Base-by-base conservation (phyloP, 2,797 vertebrate species). In the Lepidocolaptes lacrymiger region DNA sequence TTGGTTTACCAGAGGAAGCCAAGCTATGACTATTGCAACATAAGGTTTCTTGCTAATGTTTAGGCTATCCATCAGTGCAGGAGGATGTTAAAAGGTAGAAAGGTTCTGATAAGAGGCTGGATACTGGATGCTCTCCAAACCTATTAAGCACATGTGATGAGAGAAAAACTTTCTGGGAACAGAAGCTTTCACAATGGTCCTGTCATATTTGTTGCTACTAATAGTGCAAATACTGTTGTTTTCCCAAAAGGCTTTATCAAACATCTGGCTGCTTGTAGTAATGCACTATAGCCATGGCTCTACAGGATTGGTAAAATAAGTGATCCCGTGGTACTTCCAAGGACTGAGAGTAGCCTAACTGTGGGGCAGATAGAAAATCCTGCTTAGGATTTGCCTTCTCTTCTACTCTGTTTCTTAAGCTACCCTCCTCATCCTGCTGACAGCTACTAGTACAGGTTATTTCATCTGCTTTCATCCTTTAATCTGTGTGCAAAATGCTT, bases 21-120 rank as follows among this genome's bases (percentile, higher is more conserved):
- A 94, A 95, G 78, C 87, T 94, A 61, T 69, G 73, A 36, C 79
- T 91, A 27, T 92, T 96, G 89, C 95, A 94, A 88, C 93, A 95
- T 82, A 36, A 93, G 84, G 61, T 88, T 94, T 48, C 89, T 77
- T 76, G 81, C 58, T 96, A 54, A 91, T 92, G 61, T 91, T 93
- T 73, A 87, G 72, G 55, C 85, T 86, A 95, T 91, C 90, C 88
- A 94, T 95, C 78, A 91, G 39, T 61, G 73, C 63, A n/a, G 51
- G 55, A 85, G 75, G 80, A 91, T 39, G 2, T 93, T 91, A 93
- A 96, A 89, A 93, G 93, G 84, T 66, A 92, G 88, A 77, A 79
- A 61, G 43, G 43, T 41, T 89, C 84, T 91, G 95, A 95, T 92
- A 96, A 94, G 62, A 88, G 77, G 21, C 66, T 93, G 88, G 72